These are phyloP conservation scores for Odontocerum albicorne DNA, from an alignment of 2,888 invertebrate genomes.

Conservation along the genomic window DNA sequence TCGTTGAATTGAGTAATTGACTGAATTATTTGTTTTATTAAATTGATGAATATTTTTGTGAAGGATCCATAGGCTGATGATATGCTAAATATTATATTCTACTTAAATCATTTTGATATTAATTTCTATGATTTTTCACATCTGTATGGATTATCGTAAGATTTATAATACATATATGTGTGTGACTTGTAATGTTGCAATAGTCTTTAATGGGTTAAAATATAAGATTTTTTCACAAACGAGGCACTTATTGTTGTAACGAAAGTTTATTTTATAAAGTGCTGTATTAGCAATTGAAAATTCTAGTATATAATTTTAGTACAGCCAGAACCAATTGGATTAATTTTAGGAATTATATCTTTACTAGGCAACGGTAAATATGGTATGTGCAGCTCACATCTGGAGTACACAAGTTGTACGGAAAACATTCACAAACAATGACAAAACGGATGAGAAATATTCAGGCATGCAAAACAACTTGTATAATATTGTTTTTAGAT, in stretches of 20 bases:
- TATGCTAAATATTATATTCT: no score
- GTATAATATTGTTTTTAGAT: slow-evolving; percentile 35
- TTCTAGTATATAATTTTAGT: neutral
- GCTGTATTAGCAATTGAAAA: slow-evolving; percentile 30
- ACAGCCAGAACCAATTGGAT: slow-evolving; percentile 35
- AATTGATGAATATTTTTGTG: no score
- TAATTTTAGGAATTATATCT: slow-evolving; percentile 29
- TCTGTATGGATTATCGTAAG: slow-evolving; percentile 13
- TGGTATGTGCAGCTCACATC: slow-evolving; percentile 23
- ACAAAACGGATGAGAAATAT: no score
- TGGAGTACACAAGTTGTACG: no score
- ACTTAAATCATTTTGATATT: no score
- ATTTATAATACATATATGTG: slow-evolving; percentile 20
- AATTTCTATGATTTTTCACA: slow-evolving; percentile 11
- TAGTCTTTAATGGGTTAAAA: slow-evolving; percentile 16
- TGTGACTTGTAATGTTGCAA: slow-evolving; percentile 24
- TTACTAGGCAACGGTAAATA: slow-evolving; percentile 29
- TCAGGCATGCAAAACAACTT: no score
- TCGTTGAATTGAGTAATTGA: no score
- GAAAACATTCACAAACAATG: no score
- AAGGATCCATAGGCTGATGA: no score
- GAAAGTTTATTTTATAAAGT: slow-evolving; percentile 30
- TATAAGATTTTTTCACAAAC: slow-evolving; percentile 24
- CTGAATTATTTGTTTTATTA: no score
- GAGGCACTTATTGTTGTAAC: slow-evolving; percentile 20